Evolutionary conservation across 64 coral and sea anemone genomes (phyloP).

Genomic region (Porites australiensis): DNA sequence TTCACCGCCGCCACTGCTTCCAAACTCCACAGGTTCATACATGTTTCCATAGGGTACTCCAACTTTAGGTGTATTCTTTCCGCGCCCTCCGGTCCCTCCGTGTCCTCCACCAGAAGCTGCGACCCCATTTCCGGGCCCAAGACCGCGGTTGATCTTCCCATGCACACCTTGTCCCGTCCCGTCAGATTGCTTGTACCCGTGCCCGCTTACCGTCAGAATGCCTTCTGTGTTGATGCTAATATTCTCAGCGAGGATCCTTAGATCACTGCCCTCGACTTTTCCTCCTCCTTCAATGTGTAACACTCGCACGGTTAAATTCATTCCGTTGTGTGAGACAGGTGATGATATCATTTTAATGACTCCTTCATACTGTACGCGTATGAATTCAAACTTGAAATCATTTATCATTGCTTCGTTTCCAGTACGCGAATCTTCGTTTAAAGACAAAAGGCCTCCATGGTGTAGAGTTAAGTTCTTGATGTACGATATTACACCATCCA

Average conservation of each 20-base stretch:
- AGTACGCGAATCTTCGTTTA: slow-evolving; percentile 86
- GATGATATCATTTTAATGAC: slow-evolving; percentile 80
- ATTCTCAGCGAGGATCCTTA: slow-evolving; percentile 77
- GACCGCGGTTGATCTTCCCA: slow-evolving; percentile 76
- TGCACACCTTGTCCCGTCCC: slow-evolving; percentile 58
- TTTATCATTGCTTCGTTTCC: slow-evolving; percentile 71
- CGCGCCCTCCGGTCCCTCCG: slow-evolving; percentile 90
- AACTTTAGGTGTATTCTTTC: slow-evolving; percentile 64
- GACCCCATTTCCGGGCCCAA: slow-evolving; percentile 62
- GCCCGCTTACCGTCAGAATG: slow-evolving; percentile 64
- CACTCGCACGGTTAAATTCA: slow-evolving; percentile 88
- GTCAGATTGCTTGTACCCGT: slow-evolving; percentile 70
- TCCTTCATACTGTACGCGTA: slow-evolving; percentile 82
- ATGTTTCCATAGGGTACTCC: slow-evolving; percentile 92
- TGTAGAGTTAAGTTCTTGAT: slow-evolving; percentile 80
- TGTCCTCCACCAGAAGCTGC: slow-evolving; percentile 93
- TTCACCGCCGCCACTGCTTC: slow-evolving; percentile 88
- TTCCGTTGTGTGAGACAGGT: slow-evolving; percentile 77
- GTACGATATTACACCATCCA: slow-evolving; percentile 86
- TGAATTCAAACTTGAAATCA: slow-evolving; percentile 83
- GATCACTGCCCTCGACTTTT: slow-evolving; percentile 74
- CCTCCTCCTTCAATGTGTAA: slow-evolving; percentile 95
- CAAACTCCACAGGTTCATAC: slow-evolving; percentile 94
- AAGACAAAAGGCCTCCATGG: slow-evolving; percentile 79
- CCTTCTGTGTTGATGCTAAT: slow-evolving; percentile 93